Evolutionary conservation across 2,797 vertebrate genomes (phyloP).

Genomic region (Mallotus villosus): DNA sequence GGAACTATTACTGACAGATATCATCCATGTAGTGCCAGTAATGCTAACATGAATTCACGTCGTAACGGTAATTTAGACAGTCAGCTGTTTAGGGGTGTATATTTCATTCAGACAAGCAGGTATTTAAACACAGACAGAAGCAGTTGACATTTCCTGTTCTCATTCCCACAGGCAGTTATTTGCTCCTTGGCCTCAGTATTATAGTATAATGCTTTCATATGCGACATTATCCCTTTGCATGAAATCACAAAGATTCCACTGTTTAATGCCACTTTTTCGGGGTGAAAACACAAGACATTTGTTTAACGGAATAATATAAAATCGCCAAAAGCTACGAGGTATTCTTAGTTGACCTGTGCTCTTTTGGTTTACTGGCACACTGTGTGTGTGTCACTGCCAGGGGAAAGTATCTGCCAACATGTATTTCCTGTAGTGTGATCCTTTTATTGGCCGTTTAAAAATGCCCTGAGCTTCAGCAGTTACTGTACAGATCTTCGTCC

Average conservation of each 20-base stretch:
- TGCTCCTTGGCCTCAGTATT: not conserved
- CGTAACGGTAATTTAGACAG: too few species aligned
- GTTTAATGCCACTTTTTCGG: not conserved
- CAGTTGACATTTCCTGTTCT: not conserved
- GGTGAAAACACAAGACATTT: constrained; percentile 7
- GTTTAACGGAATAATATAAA: constrained; percentile 20
- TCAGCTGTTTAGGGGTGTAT: too few species aligned
- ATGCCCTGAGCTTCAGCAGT: constrained; percentile 2
- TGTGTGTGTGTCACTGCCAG: constrained; percentile 5
- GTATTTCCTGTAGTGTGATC: constrained; percentile 10
- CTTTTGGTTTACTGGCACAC: constrained; percentile 33
- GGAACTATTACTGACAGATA: too few species aligned
- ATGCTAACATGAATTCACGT: too few species aligned
- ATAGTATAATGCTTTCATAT: not conserved
- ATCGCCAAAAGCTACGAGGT: constrained; percentile 36
- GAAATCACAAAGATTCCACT: constrained; percentile 6
- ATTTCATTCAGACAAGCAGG: not conserved
- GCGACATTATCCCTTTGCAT: not conserved
- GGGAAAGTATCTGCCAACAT: constrained; percentile 10
- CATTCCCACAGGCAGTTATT: constrained; percentile 9
- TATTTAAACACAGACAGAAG: not conserved
- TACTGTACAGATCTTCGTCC: constrained; percentile 14
- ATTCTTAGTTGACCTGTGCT: constrained; percentile 46
- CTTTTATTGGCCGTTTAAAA: constrained; percentile 21
- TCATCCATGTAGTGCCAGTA: too few species aligned